A percentile compares a stretch with the other conserved stretches of the same genome.
Evolutionary conservation across 2,113 vertebrate genomes (phyloP).

Genomic region (Cyanoramphus novaezelandiae): DNA sequence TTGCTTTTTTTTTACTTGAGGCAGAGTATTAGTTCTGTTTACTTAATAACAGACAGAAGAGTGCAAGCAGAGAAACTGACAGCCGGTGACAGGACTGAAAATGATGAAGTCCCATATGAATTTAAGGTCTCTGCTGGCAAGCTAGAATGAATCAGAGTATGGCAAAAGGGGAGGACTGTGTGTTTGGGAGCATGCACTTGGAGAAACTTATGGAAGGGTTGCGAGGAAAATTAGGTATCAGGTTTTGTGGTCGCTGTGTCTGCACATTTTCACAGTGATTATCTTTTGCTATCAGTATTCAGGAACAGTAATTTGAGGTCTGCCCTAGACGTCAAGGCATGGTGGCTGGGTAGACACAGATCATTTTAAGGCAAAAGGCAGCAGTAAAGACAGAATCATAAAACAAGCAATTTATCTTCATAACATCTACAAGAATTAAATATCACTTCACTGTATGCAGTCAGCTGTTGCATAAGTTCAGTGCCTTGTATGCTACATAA

Average conservation of each 20-base stretch:
- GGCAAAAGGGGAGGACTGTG: not conserved
- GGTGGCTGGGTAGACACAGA: not conserved
- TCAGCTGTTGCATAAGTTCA: not conserved
- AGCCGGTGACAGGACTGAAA: not conserved
- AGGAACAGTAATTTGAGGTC: not conserved
- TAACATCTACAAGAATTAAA: not conserved
- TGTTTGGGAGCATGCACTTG: not conserved
- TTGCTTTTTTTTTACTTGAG: not conserved
- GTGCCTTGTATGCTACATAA: not conserved
- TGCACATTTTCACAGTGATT: not conserved
- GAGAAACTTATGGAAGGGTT: not conserved
- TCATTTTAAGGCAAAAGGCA: not conserved
- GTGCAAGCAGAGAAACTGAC: not conserved
- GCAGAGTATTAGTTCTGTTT: not conserved
- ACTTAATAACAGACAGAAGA: not conserved
- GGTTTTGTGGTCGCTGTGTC: not conserved
- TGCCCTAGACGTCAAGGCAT: not conserved
- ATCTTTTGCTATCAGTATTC: not conserved
- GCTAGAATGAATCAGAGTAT: fast-evolving
- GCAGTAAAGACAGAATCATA: not conserved
- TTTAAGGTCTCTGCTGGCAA: not conserved
- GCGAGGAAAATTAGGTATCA: not conserved
- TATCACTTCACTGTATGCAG: not conserved
- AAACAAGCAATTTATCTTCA: not conserved
- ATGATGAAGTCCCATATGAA: not conserved